phyloP scores from a whole-genome alignment of 64 coral and sea anemone species.

The Pachyseris speciosa region DNA sequence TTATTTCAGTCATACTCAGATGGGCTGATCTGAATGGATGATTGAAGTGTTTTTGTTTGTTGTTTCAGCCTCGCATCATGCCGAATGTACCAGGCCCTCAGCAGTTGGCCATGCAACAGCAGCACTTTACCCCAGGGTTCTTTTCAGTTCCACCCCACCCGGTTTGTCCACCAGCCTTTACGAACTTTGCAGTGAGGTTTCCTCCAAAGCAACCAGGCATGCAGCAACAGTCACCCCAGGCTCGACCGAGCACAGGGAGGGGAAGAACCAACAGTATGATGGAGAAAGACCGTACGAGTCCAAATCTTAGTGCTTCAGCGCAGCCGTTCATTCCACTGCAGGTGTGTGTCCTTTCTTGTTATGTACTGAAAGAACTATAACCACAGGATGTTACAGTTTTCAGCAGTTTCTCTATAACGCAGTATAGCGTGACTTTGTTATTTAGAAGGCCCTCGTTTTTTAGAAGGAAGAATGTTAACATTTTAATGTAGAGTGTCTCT shows the following conservation, averaged over 20 bases:
- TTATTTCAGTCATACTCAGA: too few species aligned
- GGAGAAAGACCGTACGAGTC: not conserved
- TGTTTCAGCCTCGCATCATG: conserved; percentile 29
- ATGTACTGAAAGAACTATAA: too few species aligned
- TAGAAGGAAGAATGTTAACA: too few species aligned
- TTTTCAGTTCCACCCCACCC: not conserved
- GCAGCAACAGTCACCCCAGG: not conserved
- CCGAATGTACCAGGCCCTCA: not conserved
- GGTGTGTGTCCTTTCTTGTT: not conserved
- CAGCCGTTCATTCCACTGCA: conserved; percentile 20
- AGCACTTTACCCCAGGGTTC: not conserved
- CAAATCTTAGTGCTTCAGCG: not conserved
- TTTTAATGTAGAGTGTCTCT: too few species aligned
- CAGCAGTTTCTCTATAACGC: too few species aligned
- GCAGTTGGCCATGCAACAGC: not conserved
- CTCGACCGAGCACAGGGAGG: not conserved
- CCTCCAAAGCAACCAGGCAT: not conserved
- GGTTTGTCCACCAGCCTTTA: not conserved
- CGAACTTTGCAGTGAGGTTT: not conserved
- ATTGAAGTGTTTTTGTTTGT: too few species aligned
- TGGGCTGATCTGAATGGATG: too few species aligned
- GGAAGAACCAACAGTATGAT: not conserved
- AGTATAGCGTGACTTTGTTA: too few species aligned
- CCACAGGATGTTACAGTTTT: too few species aligned
- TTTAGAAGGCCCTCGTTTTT: too few species aligned